These are phyloP conservation scores for Hipposideros armiger DNA, from an alignment of 2,113 vertebrate species.

Conservation along the genomic window DNA sequence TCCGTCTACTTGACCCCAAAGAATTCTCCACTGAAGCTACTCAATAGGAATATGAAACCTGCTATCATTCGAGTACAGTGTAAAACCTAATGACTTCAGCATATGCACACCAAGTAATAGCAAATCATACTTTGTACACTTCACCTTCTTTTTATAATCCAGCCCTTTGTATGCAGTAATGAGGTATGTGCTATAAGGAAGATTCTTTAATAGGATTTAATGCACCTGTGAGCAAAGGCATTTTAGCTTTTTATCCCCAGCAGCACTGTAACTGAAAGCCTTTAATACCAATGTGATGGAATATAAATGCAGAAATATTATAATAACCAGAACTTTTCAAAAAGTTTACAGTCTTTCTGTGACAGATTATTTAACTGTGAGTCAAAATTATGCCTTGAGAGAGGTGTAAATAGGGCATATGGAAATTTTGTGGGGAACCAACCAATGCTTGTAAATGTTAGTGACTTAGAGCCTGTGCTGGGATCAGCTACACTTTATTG, in stretches of 20 bases:
- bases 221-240: slow-evolving; percentile 93
- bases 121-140: slow-evolving; percentile 91
- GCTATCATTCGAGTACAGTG: slow-evolving; percentile 88
- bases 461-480: slow-evolving; percentile 71
- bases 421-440: slow-evolving; percentile 82
- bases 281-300: slow-evolving; percentile 92
- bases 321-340: slow-evolving; percentile 91
- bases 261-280: slow-evolving; percentile 91
- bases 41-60: slow-evolving; percentile 89
- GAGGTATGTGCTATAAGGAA: slow-evolving; percentile 93
- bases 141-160: slow-evolving; percentile 93
- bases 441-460: slow-evolving; percentile 83
- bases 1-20: slow-evolving; percentile 90
- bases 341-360: slow-evolving; percentile 91
- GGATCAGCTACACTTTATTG: slow-evolving; percentile 69
- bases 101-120: slow-evolving; percentile 91
- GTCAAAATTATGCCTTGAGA: slow-evolving; percentile 88
- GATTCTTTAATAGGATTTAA: slow-evolving; percentile 94
- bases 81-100: slow-evolving; percentile 91
- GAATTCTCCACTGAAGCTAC: slow-evolving; percentile 88
- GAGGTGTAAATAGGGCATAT: slow-evolving; percentile 87
- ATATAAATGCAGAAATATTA: slow-evolving; percentile 92
- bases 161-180: slow-evolving; percentile 92
- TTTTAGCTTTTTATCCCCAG: slow-evolving; percentile 92
- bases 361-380: slow-evolving; percentile 89